A percentile compares a stretch with the other conserved stretches of the same genome.
Evolutionary conservation across 2,113 vertebrate genomes (phyloP).

Genomic region (Eudyptes chrysolophus): DNA sequence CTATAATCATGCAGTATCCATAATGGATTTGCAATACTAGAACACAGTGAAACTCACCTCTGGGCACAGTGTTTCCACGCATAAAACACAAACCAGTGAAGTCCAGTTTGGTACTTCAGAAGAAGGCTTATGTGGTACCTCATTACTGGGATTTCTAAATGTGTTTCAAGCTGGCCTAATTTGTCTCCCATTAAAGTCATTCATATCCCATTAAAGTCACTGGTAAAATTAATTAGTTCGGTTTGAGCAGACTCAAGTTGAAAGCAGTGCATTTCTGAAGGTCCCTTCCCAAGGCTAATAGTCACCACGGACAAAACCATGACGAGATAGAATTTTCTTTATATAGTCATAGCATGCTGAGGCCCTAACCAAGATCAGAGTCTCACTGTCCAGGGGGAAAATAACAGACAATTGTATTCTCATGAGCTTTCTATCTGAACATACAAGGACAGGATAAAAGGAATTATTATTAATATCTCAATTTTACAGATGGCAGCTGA

Average conservation of each 20-base stretch:
- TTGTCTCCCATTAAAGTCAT: background rate
- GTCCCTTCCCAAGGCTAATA: background rate
- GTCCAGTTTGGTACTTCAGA: background rate
- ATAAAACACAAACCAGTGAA: background rate
- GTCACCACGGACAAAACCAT: background rate
- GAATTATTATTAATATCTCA: background rate
- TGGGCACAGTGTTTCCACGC: background rate
- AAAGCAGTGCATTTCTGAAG: background rate
- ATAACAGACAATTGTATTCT: background rate
- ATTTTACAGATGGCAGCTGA: background rate
- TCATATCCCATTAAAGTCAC: background rate
- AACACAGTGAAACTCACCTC: background rate
- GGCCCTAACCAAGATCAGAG: background rate
- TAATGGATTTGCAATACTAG: background rate
- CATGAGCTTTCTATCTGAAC: background rate
- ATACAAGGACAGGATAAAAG: background rate
- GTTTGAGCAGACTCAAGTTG: background rate
- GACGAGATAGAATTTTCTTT: background rate
- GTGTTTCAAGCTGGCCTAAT: background rate
- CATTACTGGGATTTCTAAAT: background rate
- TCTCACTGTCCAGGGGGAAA: background rate
- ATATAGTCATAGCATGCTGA: background rate
- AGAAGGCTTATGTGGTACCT: background rate
- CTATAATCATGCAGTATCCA: background rate
- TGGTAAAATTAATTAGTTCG: background rate